Conservation (phyloP, 2,888 invertebrate species). For the Yponomeuta sedellus region DNA sequence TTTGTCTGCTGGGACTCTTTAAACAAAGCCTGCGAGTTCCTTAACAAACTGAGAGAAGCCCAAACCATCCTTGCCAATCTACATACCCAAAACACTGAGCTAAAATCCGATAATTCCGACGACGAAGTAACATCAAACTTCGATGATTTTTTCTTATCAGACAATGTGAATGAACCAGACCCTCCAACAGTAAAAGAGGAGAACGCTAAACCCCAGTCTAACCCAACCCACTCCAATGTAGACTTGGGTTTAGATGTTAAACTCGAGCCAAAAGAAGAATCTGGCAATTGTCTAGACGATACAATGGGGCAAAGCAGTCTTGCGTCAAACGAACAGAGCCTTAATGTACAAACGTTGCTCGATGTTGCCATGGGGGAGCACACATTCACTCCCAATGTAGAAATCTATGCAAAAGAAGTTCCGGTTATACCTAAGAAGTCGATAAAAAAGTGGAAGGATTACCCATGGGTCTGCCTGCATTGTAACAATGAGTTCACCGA, state of each 20-base stretch:
- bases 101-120: slow-evolving; percentile 38
- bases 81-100: slow-evolving; percentile 30
- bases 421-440: slow-evolving; percentile 36
- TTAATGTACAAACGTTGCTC: slow-evolving; percentile 54
- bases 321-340: slow-evolving; percentile 25
- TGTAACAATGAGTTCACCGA: slow-evolving; percentile 61
- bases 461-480: slow-evolving; percentile 57
- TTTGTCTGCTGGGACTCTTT: slow-evolving; percentile 54
- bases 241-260: slow-evolving; percentile 38
- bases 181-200: slow-evolving; percentile 31
- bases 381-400: slow-evolving; percentile 38
- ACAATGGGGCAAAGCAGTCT: slow-evolving; percentile 13
- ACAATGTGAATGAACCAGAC: slow-evolving; percentile 26
- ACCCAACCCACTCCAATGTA: neutral
- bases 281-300: slow-evolving; percentile 18
- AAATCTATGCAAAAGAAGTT: slow-evolving; percentile 54
- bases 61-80: slow-evolving; percentile 42
- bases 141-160: slow-evolving; percentile 41
- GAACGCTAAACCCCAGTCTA: neutral
- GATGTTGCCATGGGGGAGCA: slow-evolving; percentile 48
- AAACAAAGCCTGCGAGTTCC: slow-evolving; percentile 54
- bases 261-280: slow-evolving; percentile 50
- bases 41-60: slow-evolving; percentile 45
- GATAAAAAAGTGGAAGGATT: slow-evolving; percentile 53
- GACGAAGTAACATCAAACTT: slow-evolving; percentile 41